Evolutionary conservation across 2,888 invertebrate genomes (phyloP).

Genomic region (Agonopterix heracliana): DNA sequence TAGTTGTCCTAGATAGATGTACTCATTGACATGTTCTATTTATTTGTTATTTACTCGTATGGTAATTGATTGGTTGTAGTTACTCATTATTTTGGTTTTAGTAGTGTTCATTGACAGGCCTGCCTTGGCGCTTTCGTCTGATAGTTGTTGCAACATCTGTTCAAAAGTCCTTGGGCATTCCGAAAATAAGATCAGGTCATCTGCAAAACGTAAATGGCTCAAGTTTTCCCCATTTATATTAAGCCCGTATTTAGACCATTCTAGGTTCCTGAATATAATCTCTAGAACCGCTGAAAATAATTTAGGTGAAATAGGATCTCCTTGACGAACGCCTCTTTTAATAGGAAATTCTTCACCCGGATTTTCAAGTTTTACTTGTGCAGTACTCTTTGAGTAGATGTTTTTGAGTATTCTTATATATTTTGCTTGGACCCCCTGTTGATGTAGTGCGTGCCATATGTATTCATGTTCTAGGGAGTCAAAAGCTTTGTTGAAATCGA

Average conservation of each 20-base stretch:
- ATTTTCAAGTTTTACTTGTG: too few species aligned
- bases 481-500: too few species aligned
- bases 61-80: not conserved
- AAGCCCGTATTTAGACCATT: too few species aligned
- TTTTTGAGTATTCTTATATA: slow-evolving; percentile 8
- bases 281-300: too few species aligned
- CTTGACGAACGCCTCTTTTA: slow-evolving; percentile 1
- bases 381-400: slow-evolving; percentile 2
- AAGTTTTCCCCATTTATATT: too few species aligned
- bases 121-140: slow-evolving; percentile 9
- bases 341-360: slow-evolving; percentile 1
- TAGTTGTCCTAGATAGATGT: not conserved
- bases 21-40: not conserved
- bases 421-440: slow-evolving; percentile 9
- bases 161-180: slow-evolving; percentile 9
- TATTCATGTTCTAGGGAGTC: slow-evolving; percentile 12
- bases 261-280: too few species aligned
- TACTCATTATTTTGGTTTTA: slow-evolving; percentile 12
- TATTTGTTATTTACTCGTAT: not conserved
- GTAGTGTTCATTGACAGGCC: slow-evolving; percentile 11
- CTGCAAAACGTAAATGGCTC: too few species aligned
- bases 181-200: too few species aligned
- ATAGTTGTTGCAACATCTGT: slow-evolving; percentile 14
- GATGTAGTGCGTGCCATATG: slow-evolving; percentile 10
- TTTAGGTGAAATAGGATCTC: too few species aligned